A percentile compares a stretch with the other conserved stretches of the same genome.
These are phyloP conservation scores for Andrena haemorrhoa DNA, from an alignment of 2,888 invertebrate species.

Conservation along the genomic window DNA sequence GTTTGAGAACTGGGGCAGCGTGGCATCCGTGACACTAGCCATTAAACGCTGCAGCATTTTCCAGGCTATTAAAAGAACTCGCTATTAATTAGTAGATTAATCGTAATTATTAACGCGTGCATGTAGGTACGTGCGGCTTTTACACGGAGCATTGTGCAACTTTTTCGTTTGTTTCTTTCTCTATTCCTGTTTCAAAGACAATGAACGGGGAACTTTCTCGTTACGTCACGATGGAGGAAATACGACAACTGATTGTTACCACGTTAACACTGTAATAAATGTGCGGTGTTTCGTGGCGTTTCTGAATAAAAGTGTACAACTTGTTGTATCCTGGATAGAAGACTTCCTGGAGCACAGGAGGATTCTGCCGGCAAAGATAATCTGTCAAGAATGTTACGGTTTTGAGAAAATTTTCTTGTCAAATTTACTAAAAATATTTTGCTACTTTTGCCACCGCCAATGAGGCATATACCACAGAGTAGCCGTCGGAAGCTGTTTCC, in stretches of 20 bases:
- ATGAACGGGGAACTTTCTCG: constrained; percentile 26
- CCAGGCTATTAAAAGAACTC: constrained; percentile 78
- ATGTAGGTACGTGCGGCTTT: constrained; percentile 60
- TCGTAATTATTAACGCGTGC: constrained; percentile 77
- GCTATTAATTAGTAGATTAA: constrained; percentile 81
- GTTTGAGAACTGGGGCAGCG: constrained; percentile 82
- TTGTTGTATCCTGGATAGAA: too few relatives aligned
- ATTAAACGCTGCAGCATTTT: constrained; percentile 78
- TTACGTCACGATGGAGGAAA: constrained; percentile 1
- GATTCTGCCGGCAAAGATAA: too few relatives aligned
- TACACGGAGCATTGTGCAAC: constrained; percentile 45
- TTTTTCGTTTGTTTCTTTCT: constrained; percentile 55
- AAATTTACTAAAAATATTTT: too few relatives aligned
- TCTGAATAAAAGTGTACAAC: not conserved
- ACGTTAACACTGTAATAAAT: not conserved
- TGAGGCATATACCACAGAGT: too few relatives aligned
- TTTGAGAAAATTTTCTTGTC: too few relatives aligned
- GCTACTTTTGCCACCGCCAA: too few relatives aligned
- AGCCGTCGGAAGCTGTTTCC: constrained; percentile 16
- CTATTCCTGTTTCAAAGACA: not conserved
- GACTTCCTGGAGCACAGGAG: too few relatives aligned
- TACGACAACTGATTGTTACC: not conserved
- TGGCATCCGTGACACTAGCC: constrained; percentile 79
- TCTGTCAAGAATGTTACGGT: too few relatives aligned
- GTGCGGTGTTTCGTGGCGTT: not conserved